These are phyloP conservation scores for Megalopta genalis DNA, from an alignment of 1,140 invertebrate species.

Conservation along the genomic window DNA sequence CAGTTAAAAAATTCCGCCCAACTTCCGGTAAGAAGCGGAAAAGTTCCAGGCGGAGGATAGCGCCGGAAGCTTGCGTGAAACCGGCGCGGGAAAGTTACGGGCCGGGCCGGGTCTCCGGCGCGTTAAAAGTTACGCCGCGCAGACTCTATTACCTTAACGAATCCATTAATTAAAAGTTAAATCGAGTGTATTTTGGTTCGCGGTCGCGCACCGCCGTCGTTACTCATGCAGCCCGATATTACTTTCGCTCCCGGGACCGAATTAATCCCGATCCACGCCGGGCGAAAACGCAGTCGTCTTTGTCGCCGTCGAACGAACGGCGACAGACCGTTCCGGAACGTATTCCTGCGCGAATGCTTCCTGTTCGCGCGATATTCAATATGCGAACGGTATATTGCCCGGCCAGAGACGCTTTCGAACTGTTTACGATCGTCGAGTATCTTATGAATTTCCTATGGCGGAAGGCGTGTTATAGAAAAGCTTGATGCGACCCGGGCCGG, in stretches of 20 bases:
- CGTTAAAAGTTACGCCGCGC: slow-evolving; percentile 19
- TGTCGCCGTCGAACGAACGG: no score
- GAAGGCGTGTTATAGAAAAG: neutral
- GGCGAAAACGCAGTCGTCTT: no score
- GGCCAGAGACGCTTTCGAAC: neutral
- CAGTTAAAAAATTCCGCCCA: no score
- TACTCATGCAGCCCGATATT: slow-evolving; percentile 28
- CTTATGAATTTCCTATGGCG: slow-evolving; percentile 37
- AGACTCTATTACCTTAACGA: slow-evolving; percentile 41
- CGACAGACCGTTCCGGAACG: no score
- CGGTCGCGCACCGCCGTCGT: slow-evolving; percentile 3
- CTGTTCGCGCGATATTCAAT: slow-evolving; percentile 10
- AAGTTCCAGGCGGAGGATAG: neutral
- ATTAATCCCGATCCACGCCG: slow-evolving; percentile 13
- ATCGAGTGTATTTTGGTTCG: slow-evolving; percentile 34
- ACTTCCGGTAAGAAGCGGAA: no score
- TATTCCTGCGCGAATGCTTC: neutral
- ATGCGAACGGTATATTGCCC: neutral
- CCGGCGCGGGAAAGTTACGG: neutral
- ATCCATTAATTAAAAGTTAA: slow-evolving; percentile 52
- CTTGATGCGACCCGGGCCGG: neutral
- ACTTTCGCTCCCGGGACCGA: slow-evolving; percentile 14
- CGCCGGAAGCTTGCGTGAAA: neutral
- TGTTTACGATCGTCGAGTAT: slow-evolving; percentile 29
- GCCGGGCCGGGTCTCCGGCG: neutral